Evolutionary conservation across 2,113 vertebrate genomes (phyloP).

Genomic region (Dipodomys stephensi): DNA sequence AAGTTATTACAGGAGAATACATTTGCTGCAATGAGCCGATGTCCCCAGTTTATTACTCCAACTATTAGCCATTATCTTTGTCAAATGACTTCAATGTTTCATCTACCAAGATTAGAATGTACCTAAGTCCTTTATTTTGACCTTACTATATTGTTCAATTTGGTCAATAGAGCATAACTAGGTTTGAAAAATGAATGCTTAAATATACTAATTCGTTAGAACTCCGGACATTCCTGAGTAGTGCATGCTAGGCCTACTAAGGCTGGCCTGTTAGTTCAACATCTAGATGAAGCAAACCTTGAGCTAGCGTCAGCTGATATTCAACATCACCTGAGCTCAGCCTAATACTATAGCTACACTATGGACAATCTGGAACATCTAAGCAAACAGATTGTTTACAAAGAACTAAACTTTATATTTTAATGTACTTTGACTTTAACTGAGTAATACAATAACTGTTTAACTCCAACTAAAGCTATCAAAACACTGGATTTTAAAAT

Average conservation of each 20-base stretch:
- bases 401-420: background rate
- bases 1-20: background rate
- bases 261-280: background rate
- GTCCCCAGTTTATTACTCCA: background rate
- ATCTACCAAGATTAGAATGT: background rate
- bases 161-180: background rate
- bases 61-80: background rate
- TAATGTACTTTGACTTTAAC: background rate
- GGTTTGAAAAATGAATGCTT: background rate
- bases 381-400: background rate
- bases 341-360: background rate
- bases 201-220: background rate
- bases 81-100: background rate
- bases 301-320: background rate
- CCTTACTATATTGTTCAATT: too few relatives aligned
- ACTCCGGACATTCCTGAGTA: background rate
- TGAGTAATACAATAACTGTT: background rate
- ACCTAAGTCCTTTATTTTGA: background rate
- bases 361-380: background rate
- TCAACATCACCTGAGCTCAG: too few relatives aligned
- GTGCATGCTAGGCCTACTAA: too few relatives aligned
- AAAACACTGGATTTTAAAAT: background rate
- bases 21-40: background rate
- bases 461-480: background rate
- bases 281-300: background rate